Conservation (phyloP, 2,113 vertebrate genomes). For the Psilopsiagon aurifrons region DNA sequence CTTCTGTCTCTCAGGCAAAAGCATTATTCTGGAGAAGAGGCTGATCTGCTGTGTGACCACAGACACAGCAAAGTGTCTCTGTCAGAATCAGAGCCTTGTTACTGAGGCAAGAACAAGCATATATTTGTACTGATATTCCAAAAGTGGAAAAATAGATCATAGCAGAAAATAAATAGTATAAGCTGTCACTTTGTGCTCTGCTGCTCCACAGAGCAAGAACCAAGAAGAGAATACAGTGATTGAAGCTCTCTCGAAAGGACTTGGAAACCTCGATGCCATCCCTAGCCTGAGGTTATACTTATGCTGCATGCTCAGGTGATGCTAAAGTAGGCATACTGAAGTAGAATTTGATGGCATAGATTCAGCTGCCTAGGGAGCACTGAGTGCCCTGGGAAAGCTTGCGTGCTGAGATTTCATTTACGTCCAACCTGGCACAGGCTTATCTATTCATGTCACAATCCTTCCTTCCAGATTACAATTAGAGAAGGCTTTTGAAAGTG, state of each 20-base stretch:
- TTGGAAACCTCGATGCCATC: accelerated
- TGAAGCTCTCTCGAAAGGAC: accelerated
- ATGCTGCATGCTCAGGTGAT: neutral
- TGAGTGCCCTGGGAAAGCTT: neutral
- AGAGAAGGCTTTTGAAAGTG: neutral
- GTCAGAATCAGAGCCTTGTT: neutral
- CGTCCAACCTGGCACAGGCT: neutral
- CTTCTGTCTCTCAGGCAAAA: neutral
- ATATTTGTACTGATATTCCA: neutral
- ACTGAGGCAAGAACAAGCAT: neutral
- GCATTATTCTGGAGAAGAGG: neutral
- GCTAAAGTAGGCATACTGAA: neutral
- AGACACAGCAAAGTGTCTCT: neutral
- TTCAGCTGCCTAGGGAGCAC: neutral
- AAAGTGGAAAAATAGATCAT: neutral
- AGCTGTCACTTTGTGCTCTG: neutral
- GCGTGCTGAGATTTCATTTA: neutral
- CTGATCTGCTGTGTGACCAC: neutral
- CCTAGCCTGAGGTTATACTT: neutral
- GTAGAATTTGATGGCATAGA: accelerated
- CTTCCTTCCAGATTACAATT: neutral
- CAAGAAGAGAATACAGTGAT: neutral
- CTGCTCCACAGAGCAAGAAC: neutral
- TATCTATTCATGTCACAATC: neutral
- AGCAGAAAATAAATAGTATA: neutral